Percentiles rank a stretch among this genome's conserved stretches.
phyloP scores from a whole-genome alignment of 2,888 invertebrate genomes.

The Cerceris rybyensis region DNA sequence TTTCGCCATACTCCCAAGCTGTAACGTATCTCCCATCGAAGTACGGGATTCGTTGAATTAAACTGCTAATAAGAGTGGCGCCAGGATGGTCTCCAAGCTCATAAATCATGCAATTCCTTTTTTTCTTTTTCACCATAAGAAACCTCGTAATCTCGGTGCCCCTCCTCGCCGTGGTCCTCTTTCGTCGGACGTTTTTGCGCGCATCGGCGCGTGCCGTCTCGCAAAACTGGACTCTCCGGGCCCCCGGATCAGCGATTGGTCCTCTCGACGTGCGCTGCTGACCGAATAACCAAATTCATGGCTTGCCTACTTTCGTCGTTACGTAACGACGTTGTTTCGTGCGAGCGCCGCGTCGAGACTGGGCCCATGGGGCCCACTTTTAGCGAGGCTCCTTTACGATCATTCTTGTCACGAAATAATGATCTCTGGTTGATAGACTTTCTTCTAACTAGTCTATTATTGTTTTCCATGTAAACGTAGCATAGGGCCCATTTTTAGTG shows the following conservation, averaged over 20 bases:
- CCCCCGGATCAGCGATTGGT: conserved; percentile 51
- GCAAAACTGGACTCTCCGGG: conserved; percentile 57
- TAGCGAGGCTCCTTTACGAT: conserved; percentile 19
- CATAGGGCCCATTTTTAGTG: no score
- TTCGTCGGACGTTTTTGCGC: neutral
- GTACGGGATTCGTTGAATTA: neutral
- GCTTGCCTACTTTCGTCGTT: conserved; percentile 77
- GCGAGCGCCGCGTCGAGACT: neutral
- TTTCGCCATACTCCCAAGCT: no score
- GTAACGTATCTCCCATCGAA: no score
- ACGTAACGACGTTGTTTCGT: conserved; percentile 59
- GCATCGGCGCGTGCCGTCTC: conserved; percentile 13
- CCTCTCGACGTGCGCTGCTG: conserved; percentile 71
- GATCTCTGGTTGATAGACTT: no score
- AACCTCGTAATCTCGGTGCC: neutral
- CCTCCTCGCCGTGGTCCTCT: neutral
- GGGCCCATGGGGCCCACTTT: conserved; percentile 35
- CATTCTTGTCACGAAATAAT: neutral
- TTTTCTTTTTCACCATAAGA: neutral
- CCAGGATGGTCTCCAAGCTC: neutral
- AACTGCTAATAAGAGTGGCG: neutral
- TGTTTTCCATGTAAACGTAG: no score
- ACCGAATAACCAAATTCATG: conserved; percentile 81
- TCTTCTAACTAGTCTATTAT: neutral
- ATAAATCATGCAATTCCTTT: neutral